These are phyloP conservation scores for Dynastes grantii DNA, from an alignment of 2,888 invertebrate genomes.

Conservation along the genomic window DNA sequence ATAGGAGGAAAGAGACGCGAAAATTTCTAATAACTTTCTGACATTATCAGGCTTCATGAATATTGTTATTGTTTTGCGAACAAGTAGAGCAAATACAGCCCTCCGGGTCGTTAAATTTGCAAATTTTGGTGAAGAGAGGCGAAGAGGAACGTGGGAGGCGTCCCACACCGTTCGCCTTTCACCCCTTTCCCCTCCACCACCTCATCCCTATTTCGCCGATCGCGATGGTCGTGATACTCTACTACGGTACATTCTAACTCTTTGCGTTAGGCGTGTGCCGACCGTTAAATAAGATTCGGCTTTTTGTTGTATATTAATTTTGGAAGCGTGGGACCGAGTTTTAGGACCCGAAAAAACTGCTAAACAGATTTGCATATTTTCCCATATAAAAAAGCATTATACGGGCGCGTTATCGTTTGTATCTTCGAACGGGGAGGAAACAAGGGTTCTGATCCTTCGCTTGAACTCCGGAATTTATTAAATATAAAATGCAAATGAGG, in stretches of 20 bases:
- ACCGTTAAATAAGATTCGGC: conserved; percentile 43
- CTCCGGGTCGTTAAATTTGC: conserved; percentile 46
- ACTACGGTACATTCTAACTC: neutral
- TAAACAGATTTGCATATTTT: conserved; percentile 35
- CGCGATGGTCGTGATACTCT: neutral
- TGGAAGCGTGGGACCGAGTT: neutral
- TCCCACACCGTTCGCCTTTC: too few species aligned
- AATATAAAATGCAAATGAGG: conserved; percentile 10
- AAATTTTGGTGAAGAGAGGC: conserved; percentile 6
- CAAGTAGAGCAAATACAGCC: conserved; percentile 41
- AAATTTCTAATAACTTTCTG: conserved; percentile 47
- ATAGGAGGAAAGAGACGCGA: conserved; percentile 12
- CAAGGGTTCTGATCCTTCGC: neutral
- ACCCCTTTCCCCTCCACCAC: neutral
- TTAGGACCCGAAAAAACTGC: neutral
- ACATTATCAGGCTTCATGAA: conserved; percentile 47
- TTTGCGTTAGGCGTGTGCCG: conserved; percentile 16
- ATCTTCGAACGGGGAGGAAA: neutral
- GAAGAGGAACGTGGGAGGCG: too few species aligned
- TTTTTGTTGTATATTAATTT: conserved; percentile 44
- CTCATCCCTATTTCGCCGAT: neutral
- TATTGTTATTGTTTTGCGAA: conserved; percentile 48
- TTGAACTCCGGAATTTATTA: conserved; percentile 7
- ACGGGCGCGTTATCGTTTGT: neutral
- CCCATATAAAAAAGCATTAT: conserved; percentile 8